Conservation (phyloP, 53 echinoderm and acorn worm species). For the Paracentrotus lividus region DNA sequence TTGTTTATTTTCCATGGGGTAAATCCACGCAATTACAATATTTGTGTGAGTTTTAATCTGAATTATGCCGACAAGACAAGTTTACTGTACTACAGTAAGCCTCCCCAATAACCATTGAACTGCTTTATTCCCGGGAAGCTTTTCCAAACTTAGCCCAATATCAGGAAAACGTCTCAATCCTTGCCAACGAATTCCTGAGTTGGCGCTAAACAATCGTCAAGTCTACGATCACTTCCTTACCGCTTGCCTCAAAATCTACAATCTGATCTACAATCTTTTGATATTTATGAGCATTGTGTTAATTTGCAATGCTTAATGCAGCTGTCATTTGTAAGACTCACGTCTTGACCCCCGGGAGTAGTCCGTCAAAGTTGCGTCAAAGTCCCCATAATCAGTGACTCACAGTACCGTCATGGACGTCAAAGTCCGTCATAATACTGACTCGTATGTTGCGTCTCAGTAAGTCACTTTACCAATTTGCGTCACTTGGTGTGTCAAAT, state of each 20-base stretch:
- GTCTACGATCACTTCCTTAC: constrained; percentile 35
- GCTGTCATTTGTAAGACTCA: no score
- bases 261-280: constrained; percentile 20
- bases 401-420: no score
- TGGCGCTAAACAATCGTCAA: constrained; percentile 23
- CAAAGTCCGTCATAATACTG: no score
- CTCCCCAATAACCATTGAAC: constrained; percentile 8
- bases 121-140: constrained; percentile 3
- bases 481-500: no score
- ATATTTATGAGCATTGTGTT: background rate
- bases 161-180: constrained; percentile 49
- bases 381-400: no score
- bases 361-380: no score
- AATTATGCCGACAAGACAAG: constrained; percentile 31
- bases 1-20: no score
- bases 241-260: background rate
- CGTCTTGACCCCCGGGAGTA: no score
- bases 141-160: constrained; percentile 41
- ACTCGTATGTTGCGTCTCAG: no score
- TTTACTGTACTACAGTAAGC: background rate
- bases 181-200: constrained; percentile 1
- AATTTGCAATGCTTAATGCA: background rate
- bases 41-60: background rate
- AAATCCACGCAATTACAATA: background rate
- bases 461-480: no score